Evolutionary conservation across 2,888 invertebrate species (phyloP).

Genomic region (Stratiomys singularior): DNA sequence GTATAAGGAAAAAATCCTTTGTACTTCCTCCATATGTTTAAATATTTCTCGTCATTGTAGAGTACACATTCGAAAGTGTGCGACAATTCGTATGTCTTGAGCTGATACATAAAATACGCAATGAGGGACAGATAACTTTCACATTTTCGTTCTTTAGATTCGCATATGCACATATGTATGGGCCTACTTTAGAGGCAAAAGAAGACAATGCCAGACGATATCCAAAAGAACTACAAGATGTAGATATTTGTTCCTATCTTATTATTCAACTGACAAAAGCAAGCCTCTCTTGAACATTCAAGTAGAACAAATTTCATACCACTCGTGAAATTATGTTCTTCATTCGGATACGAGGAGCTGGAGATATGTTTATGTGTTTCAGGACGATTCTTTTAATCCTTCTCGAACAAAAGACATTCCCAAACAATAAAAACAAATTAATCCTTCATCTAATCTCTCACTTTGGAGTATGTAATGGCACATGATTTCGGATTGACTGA

Average conservation of each 20-base stretch:
- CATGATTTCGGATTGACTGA: background rate
- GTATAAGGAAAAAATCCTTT: background rate
- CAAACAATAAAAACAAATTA: slow-evolving; percentile 34
- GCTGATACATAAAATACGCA: background rate
- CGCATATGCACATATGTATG: background rate
- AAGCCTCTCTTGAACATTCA: slow-evolving; percentile 21
- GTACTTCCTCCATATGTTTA: background rate
- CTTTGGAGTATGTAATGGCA: background rate
- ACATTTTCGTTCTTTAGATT: background rate
- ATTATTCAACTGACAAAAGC: slow-evolving; percentile 43
- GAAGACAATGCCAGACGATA: slow-evolving; percentile 18
- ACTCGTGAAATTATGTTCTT: background rate
- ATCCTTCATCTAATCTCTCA: slow-evolving; percentile 14
- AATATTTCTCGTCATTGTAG: background rate
- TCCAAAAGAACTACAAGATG: background rate
- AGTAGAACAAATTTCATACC: slow-evolving; percentile 2
- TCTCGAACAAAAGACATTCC: slow-evolving; percentile 18
- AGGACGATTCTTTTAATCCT: slow-evolving; percentile 33
- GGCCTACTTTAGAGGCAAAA: background rate
- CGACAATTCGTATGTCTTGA: background rate
- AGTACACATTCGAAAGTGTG: background rate
- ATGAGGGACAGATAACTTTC: background rate
- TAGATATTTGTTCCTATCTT: slow-evolving; percentile 37
- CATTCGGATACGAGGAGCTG: background rate
- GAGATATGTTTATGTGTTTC: background rate